Conservation (phyloP, 2,888 invertebrate genomes). For the Nemapogon koenigi region DNA sequence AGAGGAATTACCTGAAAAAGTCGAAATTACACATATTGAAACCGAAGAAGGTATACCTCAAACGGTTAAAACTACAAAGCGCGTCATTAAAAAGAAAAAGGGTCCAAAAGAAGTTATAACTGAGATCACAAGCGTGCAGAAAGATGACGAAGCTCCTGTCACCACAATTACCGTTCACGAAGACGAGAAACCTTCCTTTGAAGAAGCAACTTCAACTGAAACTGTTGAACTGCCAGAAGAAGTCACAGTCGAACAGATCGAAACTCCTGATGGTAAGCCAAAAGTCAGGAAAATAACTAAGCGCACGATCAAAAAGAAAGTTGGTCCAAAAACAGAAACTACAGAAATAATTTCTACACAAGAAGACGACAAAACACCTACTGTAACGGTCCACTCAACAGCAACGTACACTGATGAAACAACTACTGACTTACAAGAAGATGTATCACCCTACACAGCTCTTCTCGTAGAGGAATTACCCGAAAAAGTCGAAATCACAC, state of each 20-base stretch:
- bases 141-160: slow-evolving; percentile 23
- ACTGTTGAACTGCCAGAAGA: slow-evolving; percentile 16
- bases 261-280: slow-evolving; percentile 19
- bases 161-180: slow-evolving; percentile 21
- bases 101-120: slow-evolving; percentile 29
- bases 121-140: slow-evolving; percentile 28
- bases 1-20: slow-evolving; percentile 33
- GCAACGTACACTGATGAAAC: slow-evolving; percentile 28
- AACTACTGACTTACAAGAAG: slow-evolving; percentile 15
- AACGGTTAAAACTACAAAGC: slow-evolving; percentile 22
- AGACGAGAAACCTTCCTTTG: slow-evolving; percentile 12
- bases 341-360: slow-evolving; percentile 39
- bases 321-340: slow-evolving; percentile 23
- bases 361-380: slow-evolving; percentile 44
- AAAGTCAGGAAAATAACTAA: slow-evolving; percentile 24
- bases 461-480: slow-evolving; percentile 23
- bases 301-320: slow-evolving; percentile 21
- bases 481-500: slow-evolving; percentile 18
- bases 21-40: slow-evolving; percentile 26
- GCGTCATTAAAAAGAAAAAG: slow-evolving; percentile 26
- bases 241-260: slow-evolving; percentile 27
- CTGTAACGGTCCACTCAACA: slow-evolving; percentile 35
- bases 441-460: slow-evolving; percentile 18
- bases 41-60: slow-evolving; percentile 20
- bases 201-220: slow-evolving; percentile 5